Base-by-base conservation (phyloP, 2,113 vertebrate genomes). In the Ageneiosus marmoratus region DNA sequence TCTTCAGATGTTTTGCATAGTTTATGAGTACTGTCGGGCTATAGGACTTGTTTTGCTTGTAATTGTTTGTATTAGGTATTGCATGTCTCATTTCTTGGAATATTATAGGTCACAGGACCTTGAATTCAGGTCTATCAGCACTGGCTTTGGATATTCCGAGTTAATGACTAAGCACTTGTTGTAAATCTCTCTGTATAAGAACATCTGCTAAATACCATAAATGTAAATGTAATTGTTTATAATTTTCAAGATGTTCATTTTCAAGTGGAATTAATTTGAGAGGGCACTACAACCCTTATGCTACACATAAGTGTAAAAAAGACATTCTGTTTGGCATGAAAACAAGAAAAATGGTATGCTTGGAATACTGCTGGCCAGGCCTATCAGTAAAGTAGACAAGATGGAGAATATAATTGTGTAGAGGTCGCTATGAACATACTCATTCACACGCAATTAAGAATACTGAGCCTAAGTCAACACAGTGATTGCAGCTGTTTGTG, bases 401-500 rank as follows among this genome's bases (percentile, higher is more conserved):
- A 62, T 72, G 65, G 63, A 58, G 5, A 55, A 20, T 74, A 60
- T 51, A 29, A 55, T 73, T 74, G 51, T 62, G 69, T 84, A 46
- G 63, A 77, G 80, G 73, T 62, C 58, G 34, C 77, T 48, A 12
- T 78, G 41, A 73, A 79, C 27, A 62, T 22, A 44, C 73, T 24
- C 24, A 78, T 65, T 74, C 62, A 20, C 67, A 82, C 72, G 70
- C 72, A 86, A 86, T 75, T 50, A 70, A 65, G 75, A 72, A 72
- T 27, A 65, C 62, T 48, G 27, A 77, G 86, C 85, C 85, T 87
- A 88, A 82, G 79, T 72, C 78, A 88, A 88, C 84, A 89, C 32
- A 81, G 63, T 41, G 76, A 84, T 67, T 46, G 70, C 85, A 83
- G 56, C 79, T 84, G 81, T 74, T 74, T 60, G 58, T 46, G 70